These are phyloP conservation scores for Heliconius aoede DNA, from an alignment of 2,888 invertebrate species.

Conservation along the genomic window DNA sequence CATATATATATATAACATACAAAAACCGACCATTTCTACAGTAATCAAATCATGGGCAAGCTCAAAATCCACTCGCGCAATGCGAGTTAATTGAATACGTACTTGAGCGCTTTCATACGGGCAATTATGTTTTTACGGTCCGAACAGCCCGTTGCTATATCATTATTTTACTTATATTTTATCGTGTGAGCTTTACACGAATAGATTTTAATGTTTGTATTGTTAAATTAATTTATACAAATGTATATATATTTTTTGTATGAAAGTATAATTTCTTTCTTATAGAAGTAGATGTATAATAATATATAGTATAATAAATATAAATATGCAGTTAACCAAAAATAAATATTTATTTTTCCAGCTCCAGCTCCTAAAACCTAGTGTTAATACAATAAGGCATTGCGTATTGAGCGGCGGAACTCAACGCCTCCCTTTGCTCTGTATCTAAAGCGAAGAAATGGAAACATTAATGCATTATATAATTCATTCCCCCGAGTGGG, in stretches of 20 bases:
- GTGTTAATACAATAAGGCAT: too few species aligned
- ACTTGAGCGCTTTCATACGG: slow-evolving; percentile 49
- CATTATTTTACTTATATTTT: slow-evolving; percentile 32
- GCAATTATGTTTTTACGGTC: slow-evolving; percentile 49
- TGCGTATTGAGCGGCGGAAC: too few species aligned
- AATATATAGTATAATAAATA: too few species aligned
- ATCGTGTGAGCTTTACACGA: not conserved
- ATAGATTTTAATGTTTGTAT: slow-evolving; percentile 9
- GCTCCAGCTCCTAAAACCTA: too few species aligned
- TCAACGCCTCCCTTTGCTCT: too few species aligned
- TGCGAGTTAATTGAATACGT: slow-evolving; percentile 48
- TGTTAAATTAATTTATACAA: not conserved
- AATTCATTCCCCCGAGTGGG: not conserved
- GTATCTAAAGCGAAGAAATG: too few species aligned
- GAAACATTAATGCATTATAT: too few species aligned
- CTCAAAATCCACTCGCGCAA: slow-evolving; percentile 43
- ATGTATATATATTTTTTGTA: not conserved
- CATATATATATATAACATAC: slow-evolving; percentile 4
- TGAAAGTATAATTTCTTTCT: too few species aligned
- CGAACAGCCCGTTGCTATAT: slow-evolving; percentile 41
- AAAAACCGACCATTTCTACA: slow-evolving; percentile 12
- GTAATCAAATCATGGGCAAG: slow-evolving; percentile 36
- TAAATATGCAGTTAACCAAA: too few species aligned
- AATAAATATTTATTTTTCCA: too few species aligned
- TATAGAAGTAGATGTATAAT: too few species aligned